These are phyloP conservation scores for Enteromius fasciolatus DNA, from an alignment of 2,797 vertebrate species.

Conservation along the genomic window DNA sequence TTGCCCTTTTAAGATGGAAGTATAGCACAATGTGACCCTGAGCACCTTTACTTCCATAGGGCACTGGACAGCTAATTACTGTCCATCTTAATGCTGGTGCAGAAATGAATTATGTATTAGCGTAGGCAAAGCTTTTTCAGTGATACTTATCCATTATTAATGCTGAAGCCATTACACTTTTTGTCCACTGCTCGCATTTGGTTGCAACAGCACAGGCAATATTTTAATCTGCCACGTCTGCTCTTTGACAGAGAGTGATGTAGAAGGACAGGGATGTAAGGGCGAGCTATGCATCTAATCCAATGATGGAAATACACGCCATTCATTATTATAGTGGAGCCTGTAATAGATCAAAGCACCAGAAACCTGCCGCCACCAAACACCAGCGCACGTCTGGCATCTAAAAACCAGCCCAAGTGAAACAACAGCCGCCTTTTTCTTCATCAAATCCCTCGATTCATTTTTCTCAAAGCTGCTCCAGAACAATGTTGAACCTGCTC, in stretches of 20 bases:
- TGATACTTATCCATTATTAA: conserved; percentile 58
- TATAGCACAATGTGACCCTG: conserved; percentile 3
- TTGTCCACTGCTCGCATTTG: conserved; percentile 50
- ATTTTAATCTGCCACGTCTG: conserved; percentile 47
- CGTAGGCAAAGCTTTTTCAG: conserved; percentile 43
- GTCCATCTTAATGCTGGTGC: conserved; percentile 11
- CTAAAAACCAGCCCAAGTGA: neutral
- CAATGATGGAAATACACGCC: conserved; percentile 8
- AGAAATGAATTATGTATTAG: conserved; percentile 52
- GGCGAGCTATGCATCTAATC: conserved; percentile 15
- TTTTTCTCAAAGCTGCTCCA: neutral
- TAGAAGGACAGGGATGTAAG: neutral
- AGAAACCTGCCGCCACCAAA: neutral
- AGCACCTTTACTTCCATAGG: conserved; percentile 15
- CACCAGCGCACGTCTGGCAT: neutral
- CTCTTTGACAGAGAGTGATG: conserved; percentile 39
- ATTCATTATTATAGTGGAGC: conserved; percentile 15
- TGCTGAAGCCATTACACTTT: conserved; percentile 52
- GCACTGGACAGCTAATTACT: conserved; percentile 27
- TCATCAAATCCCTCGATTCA: neutral
- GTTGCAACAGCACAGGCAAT: conserved; percentile 46
- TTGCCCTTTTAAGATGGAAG: neutral
- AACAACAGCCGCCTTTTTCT: neutral
- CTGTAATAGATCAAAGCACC: conserved; percentile 23
- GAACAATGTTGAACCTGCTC: conserved; percentile 2